Base-by-base conservation (phyloP, 1,140 invertebrate genomes). In the Rhizoglyphus robini region DNA sequence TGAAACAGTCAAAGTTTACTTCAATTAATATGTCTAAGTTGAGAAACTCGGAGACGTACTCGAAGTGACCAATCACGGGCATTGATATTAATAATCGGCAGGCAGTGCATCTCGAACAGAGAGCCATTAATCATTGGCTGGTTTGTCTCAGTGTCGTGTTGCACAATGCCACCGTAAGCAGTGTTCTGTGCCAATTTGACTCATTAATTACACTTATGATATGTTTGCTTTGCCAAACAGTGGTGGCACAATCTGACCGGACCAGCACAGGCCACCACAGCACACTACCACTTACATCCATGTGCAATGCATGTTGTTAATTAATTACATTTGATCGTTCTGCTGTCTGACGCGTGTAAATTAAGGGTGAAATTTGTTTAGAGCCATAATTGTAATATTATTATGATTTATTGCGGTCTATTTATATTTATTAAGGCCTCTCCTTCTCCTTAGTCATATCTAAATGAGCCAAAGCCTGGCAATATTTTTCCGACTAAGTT, bases 361-460 rank as follows among this genome's bases (percentile, higher is more conserved):
- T 54, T 25, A 27, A 25, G 23, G 51, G n/a, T 15, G 8, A 32
- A 54, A 54, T 25, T 25, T 54, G 23, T 54, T 25, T 54, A 54
- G 51, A 54, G 51, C 15, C 31, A 54, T 54, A 54, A 54, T 54
- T 54, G 51, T 32, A 25, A 54, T 54, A 54, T 54, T 54, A 54
- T 20, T 54, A 54, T 54, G 51, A 54, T 54, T 27, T 54, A 54
- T 54, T 54, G 51, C 51, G 51, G 51, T 20, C 51, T 5, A 41
- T 41, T 41, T 18, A 11, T 41, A 18, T 41, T 11, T 41, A 41
- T 41, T 18, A 41, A 41, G 18, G 8, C 18, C 36, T 18, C 8
- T 41, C 18, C 36, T 18, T 8, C 36, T 41, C 36, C 18, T 11
- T 41, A n/a, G n/a, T n/a, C n/a, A n/a, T n/a, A n/a, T n/a, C n/a